Percentiles rank a stretch among this genome's conserved stretches.
Conservation (phyloP, 2,888 invertebrate genomes). For the Nasonia oneida region DNA sequence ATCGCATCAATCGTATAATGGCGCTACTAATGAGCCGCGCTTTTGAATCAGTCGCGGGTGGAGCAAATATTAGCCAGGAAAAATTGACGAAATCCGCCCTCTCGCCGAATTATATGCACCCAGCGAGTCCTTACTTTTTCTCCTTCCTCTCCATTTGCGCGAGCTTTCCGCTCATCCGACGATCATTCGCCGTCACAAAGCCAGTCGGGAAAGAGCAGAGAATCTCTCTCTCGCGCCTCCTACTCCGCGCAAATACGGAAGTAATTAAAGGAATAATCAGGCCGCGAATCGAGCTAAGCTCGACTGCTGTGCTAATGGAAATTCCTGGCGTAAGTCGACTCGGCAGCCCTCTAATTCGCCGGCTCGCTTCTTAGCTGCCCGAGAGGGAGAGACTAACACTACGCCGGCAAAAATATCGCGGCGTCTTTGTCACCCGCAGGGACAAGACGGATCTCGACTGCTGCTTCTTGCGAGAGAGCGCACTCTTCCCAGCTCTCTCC, state of each 20-base stretch:
- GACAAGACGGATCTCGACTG: conserved; percentile 21
- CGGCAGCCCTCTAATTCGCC: conserved; percentile 11
- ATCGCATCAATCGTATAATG: neutral
- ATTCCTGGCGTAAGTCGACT: conserved; percentile 60
- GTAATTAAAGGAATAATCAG: conserved; percentile 69
- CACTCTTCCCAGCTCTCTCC: neutral
- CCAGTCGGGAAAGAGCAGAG: neutral
- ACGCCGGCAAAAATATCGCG: conserved; percentile 17
- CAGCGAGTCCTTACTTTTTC: neutral
- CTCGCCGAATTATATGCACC: neutral
- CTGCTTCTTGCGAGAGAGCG: neutral
- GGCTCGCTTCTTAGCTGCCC: neutral
- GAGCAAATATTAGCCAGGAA: neutral
- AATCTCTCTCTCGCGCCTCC: neutral
- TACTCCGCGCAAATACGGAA: conserved; percentile 65
- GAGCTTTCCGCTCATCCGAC: neutral
- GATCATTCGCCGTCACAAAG: conserved; percentile 6
- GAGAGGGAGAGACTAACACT: neutral
- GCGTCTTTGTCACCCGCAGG: neutral
- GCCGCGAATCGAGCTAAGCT: conserved; percentile 59
- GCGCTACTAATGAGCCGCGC: neutral
- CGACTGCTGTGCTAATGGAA: conserved; percentile 64
- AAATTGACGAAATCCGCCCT: neutral
- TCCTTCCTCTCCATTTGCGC: conserved; percentile 12
- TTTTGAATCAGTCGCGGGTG: neutral